phyloP scores from a whole-genome alignment of 1,140 invertebrate genomes.

The Drosophila teissieri region DNA sequence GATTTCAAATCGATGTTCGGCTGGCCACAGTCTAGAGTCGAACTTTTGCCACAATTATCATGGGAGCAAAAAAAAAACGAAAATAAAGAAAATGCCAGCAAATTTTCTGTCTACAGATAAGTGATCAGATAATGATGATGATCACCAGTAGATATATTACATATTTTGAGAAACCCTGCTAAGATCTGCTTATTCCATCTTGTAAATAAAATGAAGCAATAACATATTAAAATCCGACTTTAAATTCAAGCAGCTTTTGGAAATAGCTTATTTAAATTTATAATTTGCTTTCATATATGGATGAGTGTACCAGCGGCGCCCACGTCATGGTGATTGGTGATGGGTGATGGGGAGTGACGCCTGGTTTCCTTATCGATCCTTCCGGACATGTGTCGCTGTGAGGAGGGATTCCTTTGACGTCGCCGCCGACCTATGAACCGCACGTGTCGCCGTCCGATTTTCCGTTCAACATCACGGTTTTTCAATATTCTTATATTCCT shows the following conservation, averaged over 20 bases:
- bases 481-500: not conserved
- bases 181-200: not conserved
- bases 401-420: conserved; percentile 7
- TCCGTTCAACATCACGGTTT: conserved; percentile 20
- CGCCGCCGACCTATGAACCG: not conserved
- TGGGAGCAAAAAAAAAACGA: not conserved
- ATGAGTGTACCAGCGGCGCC: not conserved
- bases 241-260: not conserved
- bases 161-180: no score
- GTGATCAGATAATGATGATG: no score
- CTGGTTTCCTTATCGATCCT: conserved; percentile 10
- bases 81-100: not conserved
- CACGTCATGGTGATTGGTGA: conserved; percentile 7
- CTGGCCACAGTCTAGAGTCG: conserved; percentile 4
- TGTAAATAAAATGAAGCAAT: no score
- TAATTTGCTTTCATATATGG: no score
- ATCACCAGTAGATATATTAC: no score
- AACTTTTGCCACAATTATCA: not conserved
- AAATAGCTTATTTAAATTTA: no score
- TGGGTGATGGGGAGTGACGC: not conserved
- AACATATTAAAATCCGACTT: not conserved
- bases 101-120: not conserved
- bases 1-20: conserved; percentile 9
- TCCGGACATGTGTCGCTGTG: not conserved
- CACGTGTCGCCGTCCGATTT: conserved; percentile 15